Evolutionary conservation across 2,888 invertebrate species (phyloP).

Genomic region (Allophyes oxyacanthae): DNA sequence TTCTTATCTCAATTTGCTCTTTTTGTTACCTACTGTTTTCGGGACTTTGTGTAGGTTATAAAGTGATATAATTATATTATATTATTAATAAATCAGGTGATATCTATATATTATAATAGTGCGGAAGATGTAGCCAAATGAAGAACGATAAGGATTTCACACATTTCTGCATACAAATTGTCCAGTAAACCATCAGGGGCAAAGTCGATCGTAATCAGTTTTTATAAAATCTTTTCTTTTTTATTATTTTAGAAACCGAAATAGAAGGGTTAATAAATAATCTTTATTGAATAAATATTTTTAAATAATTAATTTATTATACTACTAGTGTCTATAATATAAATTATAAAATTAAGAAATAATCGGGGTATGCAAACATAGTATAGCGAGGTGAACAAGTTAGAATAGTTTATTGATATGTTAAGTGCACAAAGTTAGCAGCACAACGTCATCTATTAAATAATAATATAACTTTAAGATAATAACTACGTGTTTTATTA

Average conservation of each 20-base stretch:
- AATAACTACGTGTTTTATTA: slow-evolving; percentile 30
- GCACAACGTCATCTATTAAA: slow-evolving; percentile 35
- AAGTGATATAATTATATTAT: too few relatives aligned
- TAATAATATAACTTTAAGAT: slow-evolving; percentile 45
- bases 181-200: background rate
- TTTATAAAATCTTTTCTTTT: too few relatives aligned
- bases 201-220: background rate
- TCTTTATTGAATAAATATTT: too few relatives aligned
- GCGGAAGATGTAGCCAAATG: background rate
- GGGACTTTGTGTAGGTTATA: background rate
- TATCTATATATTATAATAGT: background rate
- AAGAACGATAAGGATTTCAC: background rate
- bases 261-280: too few relatives aligned
- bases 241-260: too few relatives aligned
- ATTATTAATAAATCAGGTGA: too few relatives aligned
- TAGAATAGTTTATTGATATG: slow-evolving; percentile 25
- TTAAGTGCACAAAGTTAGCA: slow-evolving; percentile 32
- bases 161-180: slow-evolving; percentile 6
- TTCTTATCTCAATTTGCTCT: background rate
- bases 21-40: too few relatives aligned
- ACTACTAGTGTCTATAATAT: too few relatives aligned
- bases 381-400: slow-evolving; percentile 44
- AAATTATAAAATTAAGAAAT: too few relatives aligned
- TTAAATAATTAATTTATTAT: too few relatives aligned
- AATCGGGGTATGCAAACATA: background rate